Evolutionary conservation across 2,888 invertebrate genomes (phyloP), one percentile per base, ranked within the genome.

Genomic region (Lasius fuliginosus): DNA sequence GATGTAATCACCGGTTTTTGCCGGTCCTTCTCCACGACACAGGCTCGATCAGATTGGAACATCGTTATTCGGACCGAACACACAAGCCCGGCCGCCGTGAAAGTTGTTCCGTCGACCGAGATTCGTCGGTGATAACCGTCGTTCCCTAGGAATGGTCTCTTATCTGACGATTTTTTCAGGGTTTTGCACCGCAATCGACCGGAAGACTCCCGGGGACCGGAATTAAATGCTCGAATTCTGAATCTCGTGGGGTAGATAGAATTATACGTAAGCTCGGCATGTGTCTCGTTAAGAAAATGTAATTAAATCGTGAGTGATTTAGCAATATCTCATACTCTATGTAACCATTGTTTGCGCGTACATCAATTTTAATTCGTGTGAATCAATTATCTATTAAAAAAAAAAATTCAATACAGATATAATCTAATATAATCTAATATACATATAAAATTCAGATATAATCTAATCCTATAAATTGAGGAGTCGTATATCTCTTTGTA

Each of bases 1-100:
- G 86, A 85, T 89, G 93, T 93, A 93, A 93, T 93, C 93, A 92
- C 86, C 18, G 90, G 90, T 93, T 92, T 92, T 92, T 90, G 91
- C 86, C 86, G 85, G 85, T 87, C 86, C 88, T 86, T 88, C 85
- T 89, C 91, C 92, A 91, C 92, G 49, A 64, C 82, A 92, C 92
- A 92, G 92, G 88, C 91, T 91, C 92, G 90, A 93, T 93, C 93
- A 90, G 92, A 88, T 88, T 84, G 75, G 65, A 85, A 85, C 87
- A 91, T 90, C 90, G 86, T 88, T 69, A 77, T 69, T 65, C 86
- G 82, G 77, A 77, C 42, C 58, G 77, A 58, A 65, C 65, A 60
- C 42, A 58, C 49, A 49, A 56, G 58, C 58, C 58, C 33, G 40
- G 67, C 56, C 81, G 76, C 53, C 76, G 81, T 86, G 73, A 36